Base-by-base conservation (phyloP, 1,140 invertebrate species). In the Lepidurus apus region DNA sequence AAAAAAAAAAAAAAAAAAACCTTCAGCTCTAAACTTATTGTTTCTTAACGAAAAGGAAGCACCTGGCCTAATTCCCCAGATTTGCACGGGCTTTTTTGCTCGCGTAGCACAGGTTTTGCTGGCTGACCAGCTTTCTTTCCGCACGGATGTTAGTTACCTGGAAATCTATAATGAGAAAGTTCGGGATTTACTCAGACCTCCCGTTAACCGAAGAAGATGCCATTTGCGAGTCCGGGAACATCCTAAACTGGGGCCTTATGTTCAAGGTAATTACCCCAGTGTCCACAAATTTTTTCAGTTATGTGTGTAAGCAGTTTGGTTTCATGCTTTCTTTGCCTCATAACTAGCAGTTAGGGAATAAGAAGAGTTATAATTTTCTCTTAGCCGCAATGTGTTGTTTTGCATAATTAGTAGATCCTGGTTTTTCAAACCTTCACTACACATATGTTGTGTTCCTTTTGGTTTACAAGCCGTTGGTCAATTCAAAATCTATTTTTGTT, bases 121-220 rank as follows among this genome's bases (percentile, higher is more conserved):
- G 42, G 42, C n/a, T 24, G 45, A 75, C 13, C 43, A 79, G 76
- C 21, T 79, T 17, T 75, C 82, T 26, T 86, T 85, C 78, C 82
- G 83, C 74, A 84, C 83, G 53, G 84, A 86, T 81, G 85, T 86
- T 75, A 93, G 90, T 86, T 92, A 93, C 86, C 85, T 95, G 81
- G 93, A 95, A 85, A 93, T 95, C 80, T 96, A 97, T 85, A 96
- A 96, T 83, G 95, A 97, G 85, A 87, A 92, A 78, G 94, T 97
- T 0, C 92, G 93, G 85, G 97, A 96, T 86, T 86, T 96, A 65
- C 85, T 96, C 10, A 91, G 91, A 77, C 90, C 89, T 82, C 85
- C 87, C 81, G 90, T 90, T 4, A 87, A 79, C 47, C 80, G 81
- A 74, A 24, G 79, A 10, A 81, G 77, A 11, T 90, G 93, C 83